Evolutionary conservation across 2,113 vertebrate genomes (phyloP), one percentile per base, ranked within the genome.

Genomic region (Chionomys nivalis): DNA sequence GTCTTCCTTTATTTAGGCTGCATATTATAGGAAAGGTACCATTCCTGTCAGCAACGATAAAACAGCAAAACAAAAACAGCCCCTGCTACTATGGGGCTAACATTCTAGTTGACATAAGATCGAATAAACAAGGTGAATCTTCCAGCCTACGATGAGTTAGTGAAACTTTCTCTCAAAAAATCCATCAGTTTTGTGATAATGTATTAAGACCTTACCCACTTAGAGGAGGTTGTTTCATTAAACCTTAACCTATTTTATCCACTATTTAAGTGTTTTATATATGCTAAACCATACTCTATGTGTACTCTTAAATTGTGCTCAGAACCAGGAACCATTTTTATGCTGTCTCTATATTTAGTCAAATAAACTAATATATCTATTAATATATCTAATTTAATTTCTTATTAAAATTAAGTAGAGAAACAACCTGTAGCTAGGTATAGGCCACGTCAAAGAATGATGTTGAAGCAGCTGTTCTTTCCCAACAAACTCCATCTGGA

Each of bases 401-500:
- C 39, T 47, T 58, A 61, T 6, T 73, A 79, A 76, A 92, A 96
- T 24, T 70, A 94, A 88, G 19, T 77, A 44, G 33, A 83, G 49
- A 88, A 85, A 88, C 31, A 49, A 11, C 73, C 39, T 87, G 2
- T 1, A 68, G 81, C 8, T 63, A 33, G 63, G 13, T 58, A 88
- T 58, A 88, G 28, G 47, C 19, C 70, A 82, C 81, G 82, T 21
- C 33, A n/a, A 89, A 93, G 55, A 87, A 92, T 83, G 90, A 49
- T 55, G 63, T 6, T 65, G n/a, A 78, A 93, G 87, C n/a, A 95
- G 77, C 31, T 78, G 16, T 10, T 83, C 26, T 92, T 93, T 93
- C 92, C 79, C 55, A 61, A 91, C 81, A 39, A 93, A 83, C 6
- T 58, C 70, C 77, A 73, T 81, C 73, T 91, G 66, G 36, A 89